Evolutionary conservation across 2,888 invertebrate species (phyloP).

Genomic region (Zeuzera pyrina): DNA sequence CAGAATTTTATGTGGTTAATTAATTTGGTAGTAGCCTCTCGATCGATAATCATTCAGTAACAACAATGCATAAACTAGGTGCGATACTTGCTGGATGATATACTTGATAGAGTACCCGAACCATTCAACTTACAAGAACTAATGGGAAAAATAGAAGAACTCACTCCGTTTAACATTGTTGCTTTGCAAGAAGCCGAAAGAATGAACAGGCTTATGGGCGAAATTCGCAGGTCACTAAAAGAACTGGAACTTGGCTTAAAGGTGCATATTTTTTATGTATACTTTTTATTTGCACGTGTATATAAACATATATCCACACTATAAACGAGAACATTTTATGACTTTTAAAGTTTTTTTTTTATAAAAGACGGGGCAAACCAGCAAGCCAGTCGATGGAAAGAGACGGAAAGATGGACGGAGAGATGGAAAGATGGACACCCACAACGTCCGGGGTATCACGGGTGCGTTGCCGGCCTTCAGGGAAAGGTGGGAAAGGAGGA

Average conservation of each 20-base stretch:
- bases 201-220: conserved; percentile 90
- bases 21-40: background rate
- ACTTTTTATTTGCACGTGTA: too few species aligned
- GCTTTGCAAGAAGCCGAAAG: conserved; percentile 95
- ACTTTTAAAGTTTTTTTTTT: too few species aligned
- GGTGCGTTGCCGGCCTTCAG: too few species aligned
- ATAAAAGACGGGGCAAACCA: too few species aligned
- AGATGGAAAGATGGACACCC: too few species aligned
- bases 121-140: conserved; percentile 90
- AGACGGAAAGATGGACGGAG: too few species aligned
- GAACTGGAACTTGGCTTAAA: conserved; percentile 93
- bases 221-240: conserved; percentile 85
- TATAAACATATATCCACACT: too few species aligned
- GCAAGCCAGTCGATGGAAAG: too few species aligned
- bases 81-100: conserved; percentile 85
- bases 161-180: conserved; percentile 93
- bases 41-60: background rate
- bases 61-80: conserved; percentile 60
- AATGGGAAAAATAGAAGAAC: conserved; percentile 89
- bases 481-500: too few species aligned
- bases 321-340: too few species aligned
- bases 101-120: conserved; percentile 90
- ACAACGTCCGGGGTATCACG: too few species aligned
- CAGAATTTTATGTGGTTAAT: too few species aligned
- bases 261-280: conserved; percentile 57